These are phyloP conservation scores for Choristoneura fumiferana DNA, from an alignment of 1,140 invertebrate genomes.

Conservation along the genomic window DNA sequence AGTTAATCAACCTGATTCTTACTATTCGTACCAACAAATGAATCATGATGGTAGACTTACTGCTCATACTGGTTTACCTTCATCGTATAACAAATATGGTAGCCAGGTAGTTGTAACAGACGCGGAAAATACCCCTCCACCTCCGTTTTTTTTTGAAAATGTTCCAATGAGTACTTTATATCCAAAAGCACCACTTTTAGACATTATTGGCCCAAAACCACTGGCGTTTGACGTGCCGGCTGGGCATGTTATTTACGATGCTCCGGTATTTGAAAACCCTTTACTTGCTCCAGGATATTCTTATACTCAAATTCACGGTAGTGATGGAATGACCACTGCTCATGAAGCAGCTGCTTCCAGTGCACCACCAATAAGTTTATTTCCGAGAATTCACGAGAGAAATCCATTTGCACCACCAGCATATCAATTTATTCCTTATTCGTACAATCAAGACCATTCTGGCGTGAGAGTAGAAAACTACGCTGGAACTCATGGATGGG, in stretches of 20 bases:
- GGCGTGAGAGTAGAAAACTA: no score
- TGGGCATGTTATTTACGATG: background rate
- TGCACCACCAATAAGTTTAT: no score
- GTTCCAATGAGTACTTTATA: slow-evolving; percentile 4
- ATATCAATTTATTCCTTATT: no score
- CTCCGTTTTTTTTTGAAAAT: slow-evolving; percentile 26
- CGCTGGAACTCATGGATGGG: no score
- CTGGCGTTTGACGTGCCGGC: no score
- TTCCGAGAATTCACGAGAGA: no score
- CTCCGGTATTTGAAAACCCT: background rate
- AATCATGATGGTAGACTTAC: slow-evolving; percentile 23
- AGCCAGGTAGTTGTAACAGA: slow-evolving; percentile 25
- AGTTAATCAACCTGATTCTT: background rate
- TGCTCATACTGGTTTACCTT: slow-evolving; percentile 19
- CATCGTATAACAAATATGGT: slow-evolving; percentile 19
- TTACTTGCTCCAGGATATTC: slow-evolving; percentile 13
- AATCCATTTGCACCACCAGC: no score
- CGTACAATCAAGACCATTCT: no score
- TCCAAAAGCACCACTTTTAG: background rate
- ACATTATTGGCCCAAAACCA: background rate
- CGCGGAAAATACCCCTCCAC: slow-evolving; percentile 16
- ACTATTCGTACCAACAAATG: slow-evolving; percentile 33
- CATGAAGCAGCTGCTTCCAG: background rate
- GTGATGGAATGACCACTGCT: background rate
- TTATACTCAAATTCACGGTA: slow-evolving; percentile 19